Conservation (phyloP, 2,888 invertebrate genomes). For the Melieria picta region DNA sequence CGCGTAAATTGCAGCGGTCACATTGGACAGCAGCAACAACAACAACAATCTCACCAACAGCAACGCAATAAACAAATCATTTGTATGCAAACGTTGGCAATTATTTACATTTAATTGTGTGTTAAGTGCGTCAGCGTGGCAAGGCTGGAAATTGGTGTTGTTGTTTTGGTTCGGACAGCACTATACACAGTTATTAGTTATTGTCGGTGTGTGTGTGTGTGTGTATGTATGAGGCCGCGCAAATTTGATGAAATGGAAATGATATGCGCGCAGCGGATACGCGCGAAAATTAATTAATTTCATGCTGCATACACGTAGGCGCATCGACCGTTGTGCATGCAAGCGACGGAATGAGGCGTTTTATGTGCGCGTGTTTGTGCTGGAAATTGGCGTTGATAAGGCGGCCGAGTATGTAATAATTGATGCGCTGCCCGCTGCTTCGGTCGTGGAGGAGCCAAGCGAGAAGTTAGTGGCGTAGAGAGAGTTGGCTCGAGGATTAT, state of each 20-base stretch:
- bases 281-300: conserved; percentile 50
- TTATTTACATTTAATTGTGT: conserved; percentile 65
- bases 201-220: background rate
- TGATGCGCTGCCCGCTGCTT: background rate
- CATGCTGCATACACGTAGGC: conserved; percentile 21
- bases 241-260: conserved; percentile 48
- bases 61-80: conserved; percentile 59
- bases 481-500: background rate
- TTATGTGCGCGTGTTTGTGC: conserved; percentile 35
- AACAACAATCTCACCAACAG: background rate
- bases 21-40: conserved; percentile 3
- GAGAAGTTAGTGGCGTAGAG: background rate
- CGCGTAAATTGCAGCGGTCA: conserved; percentile 9
- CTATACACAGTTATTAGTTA: background rate
- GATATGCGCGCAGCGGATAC: conserved; percentile 42
- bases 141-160: too few species aligned
- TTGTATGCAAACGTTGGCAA: conserved; percentile 60
- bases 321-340: background rate
- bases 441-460: background rate
- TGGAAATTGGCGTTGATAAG: conserved; percentile 61
- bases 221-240: background rate
- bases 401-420: conserved; percentile 54
- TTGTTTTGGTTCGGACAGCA: too few species aligned
- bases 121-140: conserved; percentile 53
- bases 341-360: too few species aligned